These are phyloP conservation scores for Leptopilina drosophilae DNA, from an alignment of 2,888 invertebrate genomes.

Conservation along the genomic window DNA sequence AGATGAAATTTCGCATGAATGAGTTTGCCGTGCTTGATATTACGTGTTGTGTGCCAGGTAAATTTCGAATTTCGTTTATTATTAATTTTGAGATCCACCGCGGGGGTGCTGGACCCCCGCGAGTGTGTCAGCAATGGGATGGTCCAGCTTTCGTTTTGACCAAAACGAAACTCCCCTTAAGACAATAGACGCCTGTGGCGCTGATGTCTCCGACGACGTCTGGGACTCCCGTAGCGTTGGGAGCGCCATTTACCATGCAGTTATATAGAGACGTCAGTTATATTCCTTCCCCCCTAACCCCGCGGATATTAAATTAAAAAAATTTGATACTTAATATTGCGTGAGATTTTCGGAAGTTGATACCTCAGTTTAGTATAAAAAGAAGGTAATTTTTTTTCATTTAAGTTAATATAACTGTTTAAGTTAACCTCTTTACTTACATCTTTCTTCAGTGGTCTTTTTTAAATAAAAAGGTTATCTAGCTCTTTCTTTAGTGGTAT, in stretches of 20 bases:
- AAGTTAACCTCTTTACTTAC: no score
- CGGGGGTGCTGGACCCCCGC: conserved; percentile 69
- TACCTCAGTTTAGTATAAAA: no score
- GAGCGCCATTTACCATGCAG: conserved; percentile 58
- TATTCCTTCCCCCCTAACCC: conserved; percentile 9
- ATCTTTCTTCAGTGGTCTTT: no score
- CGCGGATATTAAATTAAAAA: conserved; percentile 1
- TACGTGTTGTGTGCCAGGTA: conserved; percentile 12
- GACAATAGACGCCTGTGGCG: conserved; percentile 75
- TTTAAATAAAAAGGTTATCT: no score
- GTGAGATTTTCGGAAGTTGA: not conserved
- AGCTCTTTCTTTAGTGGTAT: no score
- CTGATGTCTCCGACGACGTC: conserved; percentile 75
- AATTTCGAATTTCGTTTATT: conserved; percentile 60
- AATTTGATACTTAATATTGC: not conserved
- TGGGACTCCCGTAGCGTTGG: conserved; percentile 69
- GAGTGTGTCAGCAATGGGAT: conserved; percentile 65
- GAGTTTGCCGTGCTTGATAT: not conserved
- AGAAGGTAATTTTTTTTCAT: no score
- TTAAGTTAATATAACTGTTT: no score
- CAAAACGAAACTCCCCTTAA: conserved; percentile 64
- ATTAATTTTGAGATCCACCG: conserved; percentile 69
- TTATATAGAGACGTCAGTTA: conserved; percentile 63
- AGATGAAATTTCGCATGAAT: not conserved
- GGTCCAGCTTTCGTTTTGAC: conserved; percentile 55